Conservation (phyloP, 2,888 invertebrate genomes). For the Frankliniella intonsa region DNA sequence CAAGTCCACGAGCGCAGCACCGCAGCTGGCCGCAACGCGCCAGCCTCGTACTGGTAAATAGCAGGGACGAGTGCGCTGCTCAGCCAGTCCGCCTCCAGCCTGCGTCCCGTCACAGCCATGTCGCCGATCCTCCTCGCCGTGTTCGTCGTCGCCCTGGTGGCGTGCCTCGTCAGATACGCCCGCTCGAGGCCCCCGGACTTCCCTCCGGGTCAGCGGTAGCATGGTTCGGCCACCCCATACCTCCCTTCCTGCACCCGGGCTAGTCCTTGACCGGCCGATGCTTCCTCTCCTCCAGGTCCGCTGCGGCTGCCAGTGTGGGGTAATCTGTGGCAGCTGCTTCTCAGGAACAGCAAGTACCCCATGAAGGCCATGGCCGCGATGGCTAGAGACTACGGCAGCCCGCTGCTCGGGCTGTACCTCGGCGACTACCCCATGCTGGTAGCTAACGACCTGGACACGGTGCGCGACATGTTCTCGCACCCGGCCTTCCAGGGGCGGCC, state of each 20-base stretch:
- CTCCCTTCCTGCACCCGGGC: background rate
- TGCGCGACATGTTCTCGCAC: conserved; percentile 56
- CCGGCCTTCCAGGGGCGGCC: conserved; percentile 60
- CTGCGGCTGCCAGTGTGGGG: conserved; percentile 60
- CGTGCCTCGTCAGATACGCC: background rate
- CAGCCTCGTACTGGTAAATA: background rate
- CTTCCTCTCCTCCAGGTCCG: conserved; percentile 50
- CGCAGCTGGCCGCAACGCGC: too few species aligned
- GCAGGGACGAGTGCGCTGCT: background rate
- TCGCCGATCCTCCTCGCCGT: background rate
- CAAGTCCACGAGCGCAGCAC: background rate
- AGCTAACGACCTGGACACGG: conserved; percentile 52
- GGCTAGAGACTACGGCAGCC: conserved; percentile 56
- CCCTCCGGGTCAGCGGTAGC: background rate
- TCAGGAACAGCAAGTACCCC: conserved; percentile 52
- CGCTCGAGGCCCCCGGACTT: background rate
- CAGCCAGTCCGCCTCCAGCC: background rate
- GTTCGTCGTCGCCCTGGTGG: background rate
- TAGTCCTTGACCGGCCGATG: background rate
- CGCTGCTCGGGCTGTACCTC: conserved; percentile 56
- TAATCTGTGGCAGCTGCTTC: conserved; percentile 55
- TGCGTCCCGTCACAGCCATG: background rate
- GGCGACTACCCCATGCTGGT: conserved; percentile 52
- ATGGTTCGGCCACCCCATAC: background rate
- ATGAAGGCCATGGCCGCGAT: conserved; percentile 51